Base-by-base conservation (phyloP, 2,888 invertebrate species). In the Dyspetes luteomarginatus region DNA sequence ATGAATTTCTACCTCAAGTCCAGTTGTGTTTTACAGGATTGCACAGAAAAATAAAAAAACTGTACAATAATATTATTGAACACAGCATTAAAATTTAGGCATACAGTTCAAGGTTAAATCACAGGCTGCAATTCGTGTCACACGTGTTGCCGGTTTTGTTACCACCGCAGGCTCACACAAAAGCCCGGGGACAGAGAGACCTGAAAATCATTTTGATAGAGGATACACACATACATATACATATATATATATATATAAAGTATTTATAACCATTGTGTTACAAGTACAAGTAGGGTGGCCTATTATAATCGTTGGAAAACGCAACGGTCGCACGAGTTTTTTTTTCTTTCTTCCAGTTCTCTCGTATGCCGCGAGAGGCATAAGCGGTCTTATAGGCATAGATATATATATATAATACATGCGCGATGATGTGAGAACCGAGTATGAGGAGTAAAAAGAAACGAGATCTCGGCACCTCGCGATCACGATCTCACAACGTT, bases 261-360 rank as follows among this genome's bases (percentile, higher is more conserved):
- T 69, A 73, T 73, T 77, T 77, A 76, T 72, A 64, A 28, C 68
- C 76, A 73, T 81, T 81, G 77, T 77, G 76, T 69, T 30, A 71
- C 81, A 75, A 77, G 73, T 73, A 64, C 56, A 81, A 81, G 77
- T 77, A 81, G 81, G 76, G 73, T 81, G 62, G 67, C 45, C 52
- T 52, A 26, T 24, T 64, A 64, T 72, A 81, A 73, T 78, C 74
- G 78, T 78, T 81, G 69, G 81, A 78, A 81, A 81, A 79, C 81
- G 78, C 83, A 78, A 80, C 76, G 78, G 75, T 76, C 81, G 41
- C 78, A 78, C 72, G 69, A 74, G 58, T 55, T 71, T 65, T 77
- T 77, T 80, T 72, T 55, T 75, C 41, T 67, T 55, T 67, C 62
- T 65, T 56, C 30, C 56, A 41, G 17, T 48, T 50, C 41, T 65